A percentile compares a stretch with the other conserved stretches of the same genome.
phyloP scores from a whole-genome alignment of 1,140 invertebrate genomes.

The Chrysopa pallens region DNA sequence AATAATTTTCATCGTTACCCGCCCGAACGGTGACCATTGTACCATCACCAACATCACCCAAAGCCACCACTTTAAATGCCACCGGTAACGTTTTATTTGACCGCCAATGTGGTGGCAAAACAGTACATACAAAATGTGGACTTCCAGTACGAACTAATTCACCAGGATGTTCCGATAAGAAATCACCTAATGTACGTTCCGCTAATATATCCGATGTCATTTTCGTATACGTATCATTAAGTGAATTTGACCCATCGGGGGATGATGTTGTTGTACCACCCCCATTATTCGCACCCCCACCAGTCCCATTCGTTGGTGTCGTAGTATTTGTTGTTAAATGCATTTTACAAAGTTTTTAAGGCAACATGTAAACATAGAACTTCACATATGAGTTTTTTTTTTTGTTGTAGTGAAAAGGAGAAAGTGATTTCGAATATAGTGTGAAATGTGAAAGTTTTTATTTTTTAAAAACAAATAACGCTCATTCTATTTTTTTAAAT shows the following conservation, averaged over 20 bases:
- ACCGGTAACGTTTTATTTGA: constrained; percentile 95
- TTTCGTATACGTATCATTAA: constrained; percentile 71
- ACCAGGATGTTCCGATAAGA: constrained; percentile 78
- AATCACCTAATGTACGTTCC: constrained; percentile 72
- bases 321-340: constrained; percentile 27
- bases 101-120: constrained; percentile 84
- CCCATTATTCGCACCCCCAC: constrained; percentile 20
- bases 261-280: constrained; percentile 32
- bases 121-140: constrained; percentile 81
- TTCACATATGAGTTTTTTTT: no score
- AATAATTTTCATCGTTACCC: constrained; percentile 95
- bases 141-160: constrained; percentile 87
- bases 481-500: no score
- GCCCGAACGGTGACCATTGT: constrained; percentile 89
- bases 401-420: no score
- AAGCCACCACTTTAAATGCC: constrained; percentile 81
- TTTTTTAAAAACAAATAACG: no score
- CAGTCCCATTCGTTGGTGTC: constrained; percentile 21
- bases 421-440: no score
- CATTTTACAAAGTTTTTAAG: constrained; percentile 20
- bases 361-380: no score
- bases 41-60: constrained; percentile 86
- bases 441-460: no score
- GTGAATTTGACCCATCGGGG: constrained; percentile 31
- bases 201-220: constrained; percentile 77